Evolutionary conservation across 2,888 invertebrate species (phyloP), one percentile per base, ranked within the genome.

Genomic region (Doris montereyensis): DNA sequence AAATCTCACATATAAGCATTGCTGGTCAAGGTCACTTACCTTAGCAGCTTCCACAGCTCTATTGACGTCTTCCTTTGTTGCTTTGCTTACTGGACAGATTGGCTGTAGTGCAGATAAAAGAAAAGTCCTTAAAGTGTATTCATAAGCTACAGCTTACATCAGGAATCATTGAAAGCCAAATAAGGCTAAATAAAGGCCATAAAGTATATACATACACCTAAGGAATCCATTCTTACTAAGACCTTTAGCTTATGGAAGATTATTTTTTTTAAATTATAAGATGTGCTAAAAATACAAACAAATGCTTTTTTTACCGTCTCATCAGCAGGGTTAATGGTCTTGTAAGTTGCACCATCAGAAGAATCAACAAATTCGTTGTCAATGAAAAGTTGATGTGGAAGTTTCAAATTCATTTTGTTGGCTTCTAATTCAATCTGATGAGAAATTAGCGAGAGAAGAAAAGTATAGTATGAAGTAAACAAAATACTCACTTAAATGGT

Each of bases 311-410:
- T 94, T 5, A 95, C 93, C 76, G 94, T 93, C 91, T 97, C 98
- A 86, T 96, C 95, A 2, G 94, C 94, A 0, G 98, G 98, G 91
- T 98, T 97, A 0, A 98, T 93, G 2, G 92, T 91, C 73, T 92
- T 88, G 70, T 95, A 91, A 0, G 93, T 94, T 81, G 94, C 94
- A 2, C 94, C 94, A 77, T 95, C 89, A 1, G 90, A 95, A 0
- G 96, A 94, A 89, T 97, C 94, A 5, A 90, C 94, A 89, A 99
- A 99, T 88, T 95, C 93, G 0, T 98, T 98, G 91, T 97, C 94
- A 85, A 98, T 96, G 88, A 98, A 98, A 74, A 97, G 90, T 89
- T 98, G 98, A 26, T 95, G 95, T 0, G 98, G 97, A 88, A 98
- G 96, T 82, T 94, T 94, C 1, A 98, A 92, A 80, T 95, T 94